phyloP scores from a whole-genome alignment of 2,113 vertebrate genomes.

The Mirounga angustirostris region DNA sequence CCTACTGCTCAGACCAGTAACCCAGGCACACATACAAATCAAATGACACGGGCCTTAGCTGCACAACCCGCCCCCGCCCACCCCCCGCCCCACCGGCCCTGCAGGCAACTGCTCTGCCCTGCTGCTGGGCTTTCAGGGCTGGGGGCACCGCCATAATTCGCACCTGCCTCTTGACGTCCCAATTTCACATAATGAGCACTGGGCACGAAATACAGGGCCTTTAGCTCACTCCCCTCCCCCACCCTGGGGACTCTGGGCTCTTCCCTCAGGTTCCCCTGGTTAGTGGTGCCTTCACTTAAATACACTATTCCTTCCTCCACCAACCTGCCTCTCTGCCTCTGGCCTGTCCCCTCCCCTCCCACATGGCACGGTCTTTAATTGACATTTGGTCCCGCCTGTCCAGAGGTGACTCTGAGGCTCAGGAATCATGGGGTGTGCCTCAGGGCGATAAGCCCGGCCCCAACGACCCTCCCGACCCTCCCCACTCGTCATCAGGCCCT shows the following conservation, averaged over 20 bases:
- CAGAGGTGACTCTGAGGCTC: background rate
- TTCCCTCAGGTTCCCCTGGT: background rate
- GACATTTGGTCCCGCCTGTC: background rate
- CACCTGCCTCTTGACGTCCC: background rate
- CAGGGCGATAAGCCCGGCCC: background rate
- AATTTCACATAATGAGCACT: background rate
- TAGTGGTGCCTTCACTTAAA: background rate
- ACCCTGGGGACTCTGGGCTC: background rate
- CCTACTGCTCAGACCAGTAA: background rate
- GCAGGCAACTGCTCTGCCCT: background rate
- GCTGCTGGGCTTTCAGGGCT: background rate
- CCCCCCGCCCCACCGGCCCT: too few species aligned
- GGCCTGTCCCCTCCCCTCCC: background rate
- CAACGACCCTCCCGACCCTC: fast-evolving
- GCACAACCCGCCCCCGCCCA: too few species aligned
- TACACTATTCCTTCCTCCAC: background rate
- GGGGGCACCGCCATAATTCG: background rate
- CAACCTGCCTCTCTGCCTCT: background rate
- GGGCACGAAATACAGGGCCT: background rate
- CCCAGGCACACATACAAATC: background rate
- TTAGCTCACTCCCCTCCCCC: background rate
- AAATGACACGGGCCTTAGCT: background rate
- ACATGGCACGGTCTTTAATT: background rate
- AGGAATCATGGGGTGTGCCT: background rate
- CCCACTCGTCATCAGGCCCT: background rate